These are phyloP conservation scores for Drosophila acutilabella DNA, from an alignment of 2,888 invertebrate species.

Conservation along the genomic window DNA sequence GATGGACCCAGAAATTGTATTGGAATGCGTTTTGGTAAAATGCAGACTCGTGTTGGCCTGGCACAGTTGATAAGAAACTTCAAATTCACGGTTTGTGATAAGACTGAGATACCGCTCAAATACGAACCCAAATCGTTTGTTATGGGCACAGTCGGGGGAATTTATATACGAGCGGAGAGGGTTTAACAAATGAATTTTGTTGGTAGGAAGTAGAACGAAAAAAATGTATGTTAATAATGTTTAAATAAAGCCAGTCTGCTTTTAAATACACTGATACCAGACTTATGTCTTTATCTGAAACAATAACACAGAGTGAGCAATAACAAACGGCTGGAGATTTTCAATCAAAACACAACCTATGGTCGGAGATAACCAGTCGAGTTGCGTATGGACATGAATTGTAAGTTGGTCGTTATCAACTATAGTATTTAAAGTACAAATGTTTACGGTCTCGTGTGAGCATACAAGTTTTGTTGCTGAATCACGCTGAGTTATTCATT, in stretches of 20 bases:
- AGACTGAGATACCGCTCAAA: conserved; percentile 69
- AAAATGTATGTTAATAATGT: not conserved
- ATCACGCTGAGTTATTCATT: not conserved
- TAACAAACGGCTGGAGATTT: too few relatives aligned
- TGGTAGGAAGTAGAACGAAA: not conserved
- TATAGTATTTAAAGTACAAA: not conserved
- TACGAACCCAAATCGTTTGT: conserved; percentile 55
- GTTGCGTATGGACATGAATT: not conserved
- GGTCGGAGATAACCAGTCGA: not conserved
- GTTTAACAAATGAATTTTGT: conserved; percentile 10
- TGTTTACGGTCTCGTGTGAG: not conserved
- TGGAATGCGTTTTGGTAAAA: conserved; percentile 82
- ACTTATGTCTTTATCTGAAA: not conserved
- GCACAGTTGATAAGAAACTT: conserved; percentile 74
- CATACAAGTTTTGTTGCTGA: not conserved
- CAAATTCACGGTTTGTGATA: conserved; percentile 64
- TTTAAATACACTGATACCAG: too few relatives aligned
- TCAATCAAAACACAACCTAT: not conserved
- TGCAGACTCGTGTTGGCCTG: conserved; percentile 79
- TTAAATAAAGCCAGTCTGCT: not conserved
- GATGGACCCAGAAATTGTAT: conserved; percentile 83
- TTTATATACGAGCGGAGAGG: conserved; percentile 28
- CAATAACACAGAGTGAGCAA: too few relatives aligned
- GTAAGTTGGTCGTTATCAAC: not conserved
- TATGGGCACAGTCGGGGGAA: conserved; percentile 56